These are phyloP conservation scores for Peucedramus taeniatus DNA, from an alignment of 2,113 vertebrate genomes.

Conservation along the genomic window DNA sequence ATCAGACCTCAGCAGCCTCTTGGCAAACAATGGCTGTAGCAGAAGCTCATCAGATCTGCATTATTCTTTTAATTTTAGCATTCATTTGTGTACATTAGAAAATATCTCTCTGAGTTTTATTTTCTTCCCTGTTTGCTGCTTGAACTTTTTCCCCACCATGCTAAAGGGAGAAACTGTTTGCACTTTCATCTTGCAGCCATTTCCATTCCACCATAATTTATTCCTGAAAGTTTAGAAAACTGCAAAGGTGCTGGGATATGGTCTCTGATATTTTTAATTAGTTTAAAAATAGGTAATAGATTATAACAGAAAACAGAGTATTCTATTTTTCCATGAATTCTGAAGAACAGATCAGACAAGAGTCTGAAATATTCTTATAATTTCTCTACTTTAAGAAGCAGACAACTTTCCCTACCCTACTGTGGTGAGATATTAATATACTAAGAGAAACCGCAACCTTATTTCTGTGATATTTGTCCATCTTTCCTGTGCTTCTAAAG, in stretches of 20 bases:
- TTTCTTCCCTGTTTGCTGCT: not conserved
- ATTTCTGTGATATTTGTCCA: not conserved
- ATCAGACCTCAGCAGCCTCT: conserved; percentile 22
- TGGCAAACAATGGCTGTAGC: not conserved
- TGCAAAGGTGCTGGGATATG: not conserved
- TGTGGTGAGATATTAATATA: not conserved
- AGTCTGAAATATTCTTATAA: not conserved
- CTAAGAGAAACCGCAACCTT: not conserved
- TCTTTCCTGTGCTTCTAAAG: not conserved
- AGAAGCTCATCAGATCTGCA: conserved; percentile 16
- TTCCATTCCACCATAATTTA: not conserved
- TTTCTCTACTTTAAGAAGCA: not conserved
- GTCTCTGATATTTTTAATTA: not conserved
- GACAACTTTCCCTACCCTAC: not conserved
- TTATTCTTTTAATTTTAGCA: conserved; percentile 33
- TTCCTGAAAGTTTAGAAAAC: not conserved
- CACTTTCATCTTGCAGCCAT: not conserved
- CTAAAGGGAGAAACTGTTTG: not conserved
- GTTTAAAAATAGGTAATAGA: not conserved
- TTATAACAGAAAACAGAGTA: not conserved
- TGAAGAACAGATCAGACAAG: not conserved
- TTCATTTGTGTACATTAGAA: not conserved
- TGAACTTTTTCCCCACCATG: not conserved
- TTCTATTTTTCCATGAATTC: not conserved
- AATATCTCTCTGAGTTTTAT: not conserved